Evolutionary conservation across 2,797 vertebrate species (phyloP).

Genomic region (Thaleichthys pacificus): DNA sequence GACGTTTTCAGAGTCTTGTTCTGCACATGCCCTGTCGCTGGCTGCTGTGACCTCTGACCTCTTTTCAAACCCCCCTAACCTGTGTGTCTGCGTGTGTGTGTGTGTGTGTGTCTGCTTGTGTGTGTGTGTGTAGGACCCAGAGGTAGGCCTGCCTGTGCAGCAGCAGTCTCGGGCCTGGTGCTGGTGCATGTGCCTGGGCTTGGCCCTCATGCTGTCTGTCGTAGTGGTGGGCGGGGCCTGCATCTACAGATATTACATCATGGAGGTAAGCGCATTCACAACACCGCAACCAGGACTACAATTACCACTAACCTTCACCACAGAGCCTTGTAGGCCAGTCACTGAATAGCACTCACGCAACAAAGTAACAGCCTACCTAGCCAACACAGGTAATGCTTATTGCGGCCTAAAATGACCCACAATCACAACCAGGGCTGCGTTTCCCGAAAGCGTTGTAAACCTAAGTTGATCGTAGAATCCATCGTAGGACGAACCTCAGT

Average conservation of each 20-base stretch:
- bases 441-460: too few species aligned
- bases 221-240: conserved; percentile 92
- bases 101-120: conserved; percentile 13
- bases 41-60: not conserved
- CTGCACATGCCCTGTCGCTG: too few species aligned
- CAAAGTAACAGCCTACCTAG: too few species aligned
- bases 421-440: too few species aligned
- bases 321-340: not conserved
- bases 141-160: conserved; percentile 77
- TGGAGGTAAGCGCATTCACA: conserved; percentile 75
- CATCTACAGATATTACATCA: conserved; percentile 86
- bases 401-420: too few species aligned
- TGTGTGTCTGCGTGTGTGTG: not conserved
- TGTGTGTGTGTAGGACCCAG: conserved; percentile 77
- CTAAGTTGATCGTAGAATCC: too few species aligned
- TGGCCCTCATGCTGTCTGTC: conserved; percentile 92
- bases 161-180: conserved; percentile 89
- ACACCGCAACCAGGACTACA: not conserved
- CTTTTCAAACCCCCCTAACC: not conserved
- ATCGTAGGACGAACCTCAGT: too few species aligned
- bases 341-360: too few species aligned
- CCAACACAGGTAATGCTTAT: too few species aligned
- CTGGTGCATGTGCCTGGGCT: conserved; percentile 95
- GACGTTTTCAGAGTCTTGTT: too few species aligned
- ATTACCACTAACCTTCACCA: not conserved